phyloP scores from a whole-genome alignment of 2,888 invertebrate species.

The Meiosimyza platycephala region DNA sequence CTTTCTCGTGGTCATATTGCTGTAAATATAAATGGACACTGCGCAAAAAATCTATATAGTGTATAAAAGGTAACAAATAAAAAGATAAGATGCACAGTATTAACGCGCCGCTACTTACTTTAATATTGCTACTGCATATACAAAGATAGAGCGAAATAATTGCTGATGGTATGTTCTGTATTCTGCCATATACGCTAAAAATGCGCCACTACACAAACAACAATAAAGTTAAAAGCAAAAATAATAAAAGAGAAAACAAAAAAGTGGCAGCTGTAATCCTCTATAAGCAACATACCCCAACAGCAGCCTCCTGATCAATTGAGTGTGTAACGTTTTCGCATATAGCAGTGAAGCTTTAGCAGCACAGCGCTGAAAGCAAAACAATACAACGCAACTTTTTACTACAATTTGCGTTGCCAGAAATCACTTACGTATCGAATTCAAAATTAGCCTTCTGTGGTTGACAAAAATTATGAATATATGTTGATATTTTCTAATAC shows the following conservation, averaged over 20 bases:
- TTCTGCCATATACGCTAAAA: background rate
- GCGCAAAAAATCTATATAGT: constrained; percentile 16
- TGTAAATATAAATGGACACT: constrained; percentile 7
- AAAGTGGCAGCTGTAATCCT: constrained; percentile 8
- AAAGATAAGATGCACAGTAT: constrained; percentile 21
- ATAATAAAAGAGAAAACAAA: constrained; percentile 19
- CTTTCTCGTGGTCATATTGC: background rate
- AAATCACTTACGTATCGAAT: no score
- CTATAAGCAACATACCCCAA: constrained; percentile 27
- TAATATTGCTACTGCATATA: background rate
- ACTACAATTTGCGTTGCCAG: no score
- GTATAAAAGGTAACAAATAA: constrained; percentile 6
- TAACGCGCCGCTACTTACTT: constrained; percentile 7
- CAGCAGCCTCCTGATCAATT: constrained; percentile 31
- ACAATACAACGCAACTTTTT: no score
- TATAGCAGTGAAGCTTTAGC: constrained; percentile 7
- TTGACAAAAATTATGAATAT: no score
- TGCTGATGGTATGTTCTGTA: background rate
- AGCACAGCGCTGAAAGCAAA: no score
- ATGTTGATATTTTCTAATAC: no score
- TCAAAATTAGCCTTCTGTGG: no score
- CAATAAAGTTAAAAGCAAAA: background rate
- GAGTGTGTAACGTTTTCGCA: constrained; percentile 17
- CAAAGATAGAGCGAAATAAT: background rate
- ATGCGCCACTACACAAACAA: background rate